Conservation (phyloP, 1,140 invertebrate genomes). For the Proales similis region DNA sequence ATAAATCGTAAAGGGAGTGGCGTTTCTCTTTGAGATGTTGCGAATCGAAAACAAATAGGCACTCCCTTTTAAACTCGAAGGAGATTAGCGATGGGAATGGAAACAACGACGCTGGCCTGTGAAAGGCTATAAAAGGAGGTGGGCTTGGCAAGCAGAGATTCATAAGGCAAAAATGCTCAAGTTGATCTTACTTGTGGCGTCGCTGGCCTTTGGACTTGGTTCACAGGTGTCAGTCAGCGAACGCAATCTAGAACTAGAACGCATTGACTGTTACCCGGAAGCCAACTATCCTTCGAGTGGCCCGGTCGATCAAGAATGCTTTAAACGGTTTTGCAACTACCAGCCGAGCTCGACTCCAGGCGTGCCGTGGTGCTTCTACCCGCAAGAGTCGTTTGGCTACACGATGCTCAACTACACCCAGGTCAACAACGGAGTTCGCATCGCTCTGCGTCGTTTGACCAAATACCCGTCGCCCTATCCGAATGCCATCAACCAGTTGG, state of each 20-base stretch:
- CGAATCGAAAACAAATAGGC: no score
- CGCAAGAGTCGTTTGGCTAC: constrained; percentile 10
- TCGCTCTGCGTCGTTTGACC: background rate
- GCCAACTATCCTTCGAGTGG: constrained; percentile 23
- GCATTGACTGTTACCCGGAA: constrained; percentile 37
- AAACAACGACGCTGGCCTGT: no score
- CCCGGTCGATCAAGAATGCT: constrained; percentile 11
- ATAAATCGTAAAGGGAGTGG: no score
- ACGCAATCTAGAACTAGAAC: background rate
- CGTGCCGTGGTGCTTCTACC: constrained; percentile 35
- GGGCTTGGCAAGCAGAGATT: no score
- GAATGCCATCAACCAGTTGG: constrained; percentile 14
- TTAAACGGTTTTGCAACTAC: constrained; percentile 11
- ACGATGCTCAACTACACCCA: constrained; percentile 25
- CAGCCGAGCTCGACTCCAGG: background rate
- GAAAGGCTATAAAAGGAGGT: no score
- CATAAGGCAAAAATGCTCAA: no score
- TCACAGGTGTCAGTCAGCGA: no score
- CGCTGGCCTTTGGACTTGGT: no score
- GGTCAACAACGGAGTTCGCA: constrained; percentile 17
- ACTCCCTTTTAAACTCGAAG: no score
- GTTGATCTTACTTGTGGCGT: no score
- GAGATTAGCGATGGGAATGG: no score
- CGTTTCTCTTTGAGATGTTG: no score
- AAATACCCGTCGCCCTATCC: constrained; percentile 11